Conservation (phyloP, 2,113 vertebrate species). For the Charina bottae region DNA sequence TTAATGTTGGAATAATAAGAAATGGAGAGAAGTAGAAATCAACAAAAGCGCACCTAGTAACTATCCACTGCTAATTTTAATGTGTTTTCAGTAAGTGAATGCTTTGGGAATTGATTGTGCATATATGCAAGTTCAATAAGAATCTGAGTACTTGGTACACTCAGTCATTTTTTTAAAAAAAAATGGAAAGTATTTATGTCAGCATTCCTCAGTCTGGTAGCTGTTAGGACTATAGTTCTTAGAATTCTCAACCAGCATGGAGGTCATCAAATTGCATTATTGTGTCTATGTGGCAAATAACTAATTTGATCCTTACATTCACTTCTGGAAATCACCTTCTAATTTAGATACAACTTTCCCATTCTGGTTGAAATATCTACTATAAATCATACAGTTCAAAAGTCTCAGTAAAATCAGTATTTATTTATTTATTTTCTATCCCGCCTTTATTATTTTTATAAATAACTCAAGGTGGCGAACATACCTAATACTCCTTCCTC, state of each 20-base stretch:
- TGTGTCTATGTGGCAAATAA: not conserved
- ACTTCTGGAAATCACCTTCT: not conserved
- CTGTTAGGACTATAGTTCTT: not conserved
- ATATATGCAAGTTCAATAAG: not conserved
- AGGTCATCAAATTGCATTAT: not conserved
- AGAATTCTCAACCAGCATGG: not conserved
- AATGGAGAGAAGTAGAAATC: not conserved
- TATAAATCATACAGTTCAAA: slow-evolving; percentile 4
- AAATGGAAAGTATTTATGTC: not conserved
- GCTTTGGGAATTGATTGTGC: not conserved
- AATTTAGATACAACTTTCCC: not conserved
- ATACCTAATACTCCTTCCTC: too few relatives aligned
- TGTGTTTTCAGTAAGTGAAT: not conserved
- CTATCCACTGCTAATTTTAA: not conserved
- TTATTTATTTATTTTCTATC: too few relatives aligned
- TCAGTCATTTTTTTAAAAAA: not conserved
- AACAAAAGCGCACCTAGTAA: not conserved
- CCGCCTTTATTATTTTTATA: too few relatives aligned
- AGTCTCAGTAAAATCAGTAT: slow-evolving; percentile 26
- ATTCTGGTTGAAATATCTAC: not conserved
- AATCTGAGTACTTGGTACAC: not conserved
- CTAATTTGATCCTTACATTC: not conserved
- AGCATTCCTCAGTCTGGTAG: not conserved
- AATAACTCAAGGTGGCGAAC: too few relatives aligned
- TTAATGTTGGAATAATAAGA: not conserved